These are phyloP conservation scores for Stramonita haemastoma DNA, from an alignment of 2,888 invertebrate genomes.

Conservation along the genomic window DNA sequence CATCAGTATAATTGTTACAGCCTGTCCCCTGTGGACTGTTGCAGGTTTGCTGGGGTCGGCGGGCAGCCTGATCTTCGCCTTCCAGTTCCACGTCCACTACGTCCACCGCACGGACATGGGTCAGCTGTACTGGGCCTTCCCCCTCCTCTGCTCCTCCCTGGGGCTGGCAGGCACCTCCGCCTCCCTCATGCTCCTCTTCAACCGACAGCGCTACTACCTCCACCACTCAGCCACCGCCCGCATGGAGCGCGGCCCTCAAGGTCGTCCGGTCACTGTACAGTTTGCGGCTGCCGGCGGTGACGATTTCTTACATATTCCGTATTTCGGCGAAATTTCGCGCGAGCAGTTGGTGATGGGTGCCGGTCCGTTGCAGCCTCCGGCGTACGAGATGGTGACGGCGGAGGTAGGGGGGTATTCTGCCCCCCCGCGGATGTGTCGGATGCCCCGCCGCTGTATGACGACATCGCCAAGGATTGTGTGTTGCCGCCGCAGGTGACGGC, in stretches of 20 bases:
- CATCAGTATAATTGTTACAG: too few species aligned
- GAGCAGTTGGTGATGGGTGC: slow-evolving; percentile 31
- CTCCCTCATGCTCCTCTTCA: slow-evolving; percentile 31
- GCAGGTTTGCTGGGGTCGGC: slow-evolving; percentile 9
- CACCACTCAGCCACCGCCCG: neutral
- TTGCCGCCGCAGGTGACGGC: slow-evolving; percentile 1
- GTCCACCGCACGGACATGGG: neutral
- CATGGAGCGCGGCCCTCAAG: slow-evolving; percentile 5
- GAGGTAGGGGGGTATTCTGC: neutral
- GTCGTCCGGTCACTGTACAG: slow-evolving; percentile 14
- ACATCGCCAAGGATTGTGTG: neutral
- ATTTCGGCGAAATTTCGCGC: slow-evolving; percentile 31
- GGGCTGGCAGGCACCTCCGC: slow-evolving; percentile 25
- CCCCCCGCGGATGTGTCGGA: slow-evolving; percentile 5
- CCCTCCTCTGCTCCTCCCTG: slow-evolving; percentile 23
- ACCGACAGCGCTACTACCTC: neutral
- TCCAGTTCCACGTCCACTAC: slow-evolving; percentile 22
- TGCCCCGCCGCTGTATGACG: slow-evolving; percentile 29
- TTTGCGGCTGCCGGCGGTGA: neutral
- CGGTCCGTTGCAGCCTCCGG: slow-evolving; percentile 23
- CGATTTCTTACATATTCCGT: slow-evolving; percentile 25
- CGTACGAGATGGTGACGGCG: slow-evolving; percentile 32
- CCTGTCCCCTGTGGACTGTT: neutral
- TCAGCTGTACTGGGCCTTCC: slow-evolving; percentile 32
- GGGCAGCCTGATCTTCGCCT: slow-evolving; percentile 30